A percentile compares a stretch with the other conserved stretches of the same genome.
Conservation (phyloP, 2,888 invertebrate species). For the Pedicia rivosa region DNA sequence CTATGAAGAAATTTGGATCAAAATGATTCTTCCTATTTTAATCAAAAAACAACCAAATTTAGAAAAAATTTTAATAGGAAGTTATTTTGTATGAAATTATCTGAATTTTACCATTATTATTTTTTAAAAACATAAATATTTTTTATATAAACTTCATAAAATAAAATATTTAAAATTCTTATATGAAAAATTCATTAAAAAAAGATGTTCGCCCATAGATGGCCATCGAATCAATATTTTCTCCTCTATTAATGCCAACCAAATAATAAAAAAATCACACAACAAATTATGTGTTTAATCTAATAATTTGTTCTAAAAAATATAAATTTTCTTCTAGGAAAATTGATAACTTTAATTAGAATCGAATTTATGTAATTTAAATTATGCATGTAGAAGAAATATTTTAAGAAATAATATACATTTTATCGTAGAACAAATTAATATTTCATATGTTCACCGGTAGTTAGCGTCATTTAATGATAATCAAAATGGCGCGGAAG, state of each 20-base stretch:
- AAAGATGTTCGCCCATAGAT: background rate
- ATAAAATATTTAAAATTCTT: too few species aligned
- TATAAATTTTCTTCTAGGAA: slow-evolving; percentile 4
- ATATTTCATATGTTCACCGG: slow-evolving; percentile 2
- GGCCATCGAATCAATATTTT: background rate
- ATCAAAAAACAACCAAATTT: too few species aligned
- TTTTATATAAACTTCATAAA: too few species aligned
- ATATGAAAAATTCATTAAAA: too few species aligned
- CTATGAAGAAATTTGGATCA: too few species aligned
- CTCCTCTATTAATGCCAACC: background rate
- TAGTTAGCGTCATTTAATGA: slow-evolving; percentile 1
- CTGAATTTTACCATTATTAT: too few species aligned
- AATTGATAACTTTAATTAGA: slow-evolving; percentile 2
- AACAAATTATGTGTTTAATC: slow-evolving; percentile 2
- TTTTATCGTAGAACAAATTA: background rate
- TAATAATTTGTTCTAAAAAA: slow-evolving; percentile 4
- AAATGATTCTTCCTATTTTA: too few species aligned
- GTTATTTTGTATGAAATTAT: too few species aligned
- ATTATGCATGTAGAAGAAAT: too few species aligned
- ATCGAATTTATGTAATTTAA: slow-evolving; percentile 1
- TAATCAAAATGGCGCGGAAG: slow-evolving; percentile 6
- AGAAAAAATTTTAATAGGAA: too few species aligned
- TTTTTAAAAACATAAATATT: too few species aligned
- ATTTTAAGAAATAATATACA: too few species aligned
- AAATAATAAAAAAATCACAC: background rate